Evolutionary conservation across 2,797 vertebrate species (phyloP).

Genomic region (Protonibea diacanthus): DNA sequence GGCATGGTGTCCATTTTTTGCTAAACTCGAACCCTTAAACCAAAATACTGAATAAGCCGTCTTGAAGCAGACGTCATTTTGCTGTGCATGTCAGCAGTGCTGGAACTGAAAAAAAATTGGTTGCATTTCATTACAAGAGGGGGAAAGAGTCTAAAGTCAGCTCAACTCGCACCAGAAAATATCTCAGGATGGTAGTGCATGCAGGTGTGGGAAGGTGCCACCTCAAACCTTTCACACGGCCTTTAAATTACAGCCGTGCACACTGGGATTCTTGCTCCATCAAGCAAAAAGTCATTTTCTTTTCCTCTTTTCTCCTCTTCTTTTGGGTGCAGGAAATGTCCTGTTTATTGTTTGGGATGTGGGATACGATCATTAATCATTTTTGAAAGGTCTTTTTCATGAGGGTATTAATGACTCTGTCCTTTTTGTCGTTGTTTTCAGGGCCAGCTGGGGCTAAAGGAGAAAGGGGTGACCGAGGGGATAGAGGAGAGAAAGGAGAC

Average conservation of each 20-base stretch:
- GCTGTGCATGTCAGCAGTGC: slow-evolving; percentile 17
- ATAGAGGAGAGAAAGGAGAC: slow-evolving; percentile 84
- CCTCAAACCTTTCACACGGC: slow-evolving; percentile 10
- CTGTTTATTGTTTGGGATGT: slow-evolving; percentile 47
- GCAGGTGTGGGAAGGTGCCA: slow-evolving; percentile 42
- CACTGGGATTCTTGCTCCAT: slow-evolving; percentile 29
- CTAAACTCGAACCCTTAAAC: not conserved
- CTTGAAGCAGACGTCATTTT: not conserved
- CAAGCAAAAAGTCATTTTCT: slow-evolving; percentile 37
- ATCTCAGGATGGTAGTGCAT: slow-evolving; percentile 31
- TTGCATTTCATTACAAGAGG: not conserved
- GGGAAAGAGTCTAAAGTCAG: slow-evolving; percentile 18
- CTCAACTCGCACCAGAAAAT: slow-evolving; percentile 4
- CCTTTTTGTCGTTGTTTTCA: slow-evolving; percentile 43
- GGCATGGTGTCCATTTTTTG: not conserved
- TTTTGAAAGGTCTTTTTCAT: slow-evolving; percentile 52
- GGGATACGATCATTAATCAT: slow-evolving; percentile 56
- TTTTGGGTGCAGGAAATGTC: slow-evolving; percentile 34
- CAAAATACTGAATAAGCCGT: not conserved
- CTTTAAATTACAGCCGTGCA: slow-evolving; percentile 26
- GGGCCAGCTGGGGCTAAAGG: slow-evolving; percentile 75
- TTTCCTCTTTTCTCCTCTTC: slow-evolving; percentile 6
- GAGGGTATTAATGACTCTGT: slow-evolving; percentile 43
- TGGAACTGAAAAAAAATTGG: not conserved
- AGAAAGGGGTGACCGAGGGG: slow-evolving; percentile 85